Evolutionary conservation across 2,797 vertebrate species (phyloP).

Genomic region (Pseudochromis fuscus): DNA sequence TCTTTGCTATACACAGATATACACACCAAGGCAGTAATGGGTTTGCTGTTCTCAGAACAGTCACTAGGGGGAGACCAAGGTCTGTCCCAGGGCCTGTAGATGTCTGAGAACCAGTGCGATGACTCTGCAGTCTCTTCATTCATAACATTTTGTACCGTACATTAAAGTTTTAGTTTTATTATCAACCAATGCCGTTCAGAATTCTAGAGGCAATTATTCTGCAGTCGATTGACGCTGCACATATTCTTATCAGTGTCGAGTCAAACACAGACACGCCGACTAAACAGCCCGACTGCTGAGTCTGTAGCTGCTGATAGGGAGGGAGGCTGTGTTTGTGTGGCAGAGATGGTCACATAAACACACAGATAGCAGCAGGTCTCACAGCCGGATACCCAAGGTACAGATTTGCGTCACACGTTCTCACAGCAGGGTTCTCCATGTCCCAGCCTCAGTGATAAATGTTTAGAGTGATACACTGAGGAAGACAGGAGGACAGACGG

Average conservation of each 20-base stretch:
- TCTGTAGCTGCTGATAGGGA: slow-evolving; percentile 73
- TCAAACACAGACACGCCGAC: slow-evolving; percentile 67
- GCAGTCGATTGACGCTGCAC: slow-evolving; percentile 1
- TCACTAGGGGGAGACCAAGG: slow-evolving; percentile 66
- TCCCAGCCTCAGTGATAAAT: slow-evolving; percentile 73
- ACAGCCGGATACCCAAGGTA: slow-evolving; percentile 76
- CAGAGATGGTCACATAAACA: slow-evolving; percentile 66
- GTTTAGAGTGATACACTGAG: slow-evolving; percentile 31
- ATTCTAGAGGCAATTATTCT: neutral
- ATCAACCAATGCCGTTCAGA: neutral
- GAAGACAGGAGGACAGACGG: slow-evolving; percentile 17
- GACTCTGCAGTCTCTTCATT: slow-evolving; percentile 8
- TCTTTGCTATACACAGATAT: neutral
- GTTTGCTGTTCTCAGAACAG: slow-evolving; percentile 32
- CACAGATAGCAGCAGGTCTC: slow-evolving; percentile 74
- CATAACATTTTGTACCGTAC: too few relatives aligned
- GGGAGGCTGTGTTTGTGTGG: slow-evolving; percentile 56
- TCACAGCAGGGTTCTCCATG: slow-evolving; percentile 68
- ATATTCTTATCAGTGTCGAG: slow-evolving; percentile 60
- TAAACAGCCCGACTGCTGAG: slow-evolving; percentile 84
- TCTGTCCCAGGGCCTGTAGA: neutral
- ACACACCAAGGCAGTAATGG: neutral
- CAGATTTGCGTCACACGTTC: slow-evolving; percentile 79
- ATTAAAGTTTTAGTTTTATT: too few relatives aligned
- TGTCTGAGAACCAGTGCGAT: neutral